A percentile compares a stretch with the other conserved stretches of the same genome.
Evolutionary conservation across 2,113 vertebrate genomes (phyloP).

Genomic region (Pheucticus melanocephalus): DNA sequence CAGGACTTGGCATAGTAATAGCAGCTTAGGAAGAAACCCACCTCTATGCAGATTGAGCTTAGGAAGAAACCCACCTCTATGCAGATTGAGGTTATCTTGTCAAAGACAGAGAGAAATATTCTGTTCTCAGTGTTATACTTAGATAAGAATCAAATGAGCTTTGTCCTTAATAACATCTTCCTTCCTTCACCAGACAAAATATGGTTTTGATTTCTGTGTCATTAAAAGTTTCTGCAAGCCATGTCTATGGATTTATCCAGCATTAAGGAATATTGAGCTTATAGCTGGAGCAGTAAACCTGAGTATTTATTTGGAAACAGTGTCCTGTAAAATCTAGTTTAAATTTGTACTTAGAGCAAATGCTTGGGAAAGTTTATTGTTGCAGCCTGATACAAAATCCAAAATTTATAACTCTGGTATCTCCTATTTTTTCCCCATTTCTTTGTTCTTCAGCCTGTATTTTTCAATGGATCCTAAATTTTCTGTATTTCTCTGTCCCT

Average conservation of each 20-base stretch:
- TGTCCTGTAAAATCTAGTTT: not conserved
- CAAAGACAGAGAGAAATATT: not conserved
- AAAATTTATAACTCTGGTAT: not conserved
- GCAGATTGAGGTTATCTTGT: not conserved
- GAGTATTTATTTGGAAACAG: not conserved
- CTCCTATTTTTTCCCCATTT: not conserved
- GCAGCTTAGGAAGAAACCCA: not conserved
- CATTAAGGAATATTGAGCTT: not conserved
- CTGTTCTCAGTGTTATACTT: not conserved
- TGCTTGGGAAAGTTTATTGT: not conserved
- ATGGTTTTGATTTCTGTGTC: not conserved
- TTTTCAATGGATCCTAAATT: conserved; percentile 42
- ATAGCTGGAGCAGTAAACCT: not conserved
- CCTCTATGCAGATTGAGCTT: not conserved
- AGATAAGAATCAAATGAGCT: not conserved
- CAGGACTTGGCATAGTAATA: not conserved
- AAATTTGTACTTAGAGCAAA: not conserved
- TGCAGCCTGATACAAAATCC: not conserved
- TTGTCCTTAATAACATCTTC: not conserved
- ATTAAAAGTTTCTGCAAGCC: not conserved
- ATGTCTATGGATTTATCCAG: not conserved
- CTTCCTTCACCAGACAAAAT: not conserved
- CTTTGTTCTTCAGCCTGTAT: conserved; percentile 4
- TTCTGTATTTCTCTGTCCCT: conserved; percentile 44
- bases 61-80: not conserved